Evolutionary conservation across 2,113 vertebrate species (phyloP).

Genomic region (Menura novaehollandiae): DNA sequence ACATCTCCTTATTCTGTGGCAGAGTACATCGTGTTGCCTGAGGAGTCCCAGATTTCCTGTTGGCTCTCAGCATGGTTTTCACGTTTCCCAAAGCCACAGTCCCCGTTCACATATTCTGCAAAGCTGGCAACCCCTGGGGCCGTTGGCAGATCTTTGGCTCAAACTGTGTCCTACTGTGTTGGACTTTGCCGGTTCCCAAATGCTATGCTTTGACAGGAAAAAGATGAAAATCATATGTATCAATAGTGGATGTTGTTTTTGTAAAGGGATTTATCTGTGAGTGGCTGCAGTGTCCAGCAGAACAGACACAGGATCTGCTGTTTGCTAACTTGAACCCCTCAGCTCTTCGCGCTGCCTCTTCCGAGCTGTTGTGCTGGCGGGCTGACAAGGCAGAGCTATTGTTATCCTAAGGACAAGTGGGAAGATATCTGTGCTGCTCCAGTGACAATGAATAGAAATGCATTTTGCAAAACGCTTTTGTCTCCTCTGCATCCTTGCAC

Average conservation of each 20-base stretch:
- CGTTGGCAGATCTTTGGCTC: conserved; percentile 51
- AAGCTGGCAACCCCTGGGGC: conserved; percentile 9
- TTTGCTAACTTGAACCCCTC: not conserved
- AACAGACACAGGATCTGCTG: not conserved
- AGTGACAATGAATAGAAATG: not conserved
- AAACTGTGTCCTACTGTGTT: not conserved
- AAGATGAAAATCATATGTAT: not conserved
- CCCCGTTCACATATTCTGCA: not conserved
- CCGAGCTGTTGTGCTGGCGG: not conserved
- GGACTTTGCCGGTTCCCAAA: not conserved
- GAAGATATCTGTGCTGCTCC: not conserved
- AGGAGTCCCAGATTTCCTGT: conserved; percentile 38
- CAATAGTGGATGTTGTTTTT: not conserved
- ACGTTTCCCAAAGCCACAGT: not conserved
- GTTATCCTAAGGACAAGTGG: conserved; percentile 45
- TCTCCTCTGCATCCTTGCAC: not conserved
- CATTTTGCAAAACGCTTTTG: not conserved
- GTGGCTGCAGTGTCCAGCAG: not conserved
- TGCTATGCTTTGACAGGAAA: not conserved
- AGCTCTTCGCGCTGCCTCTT: not conserved
- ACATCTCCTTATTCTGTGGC: not conserved
- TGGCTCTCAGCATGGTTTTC: not conserved
- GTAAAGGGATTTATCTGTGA: not conserved
- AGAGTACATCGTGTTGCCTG: not conserved
- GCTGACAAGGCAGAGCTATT: conserved; percentile 40